Conservation (phyloP, 2,113 vertebrate species). For the Balaeniceps rex region DNA sequence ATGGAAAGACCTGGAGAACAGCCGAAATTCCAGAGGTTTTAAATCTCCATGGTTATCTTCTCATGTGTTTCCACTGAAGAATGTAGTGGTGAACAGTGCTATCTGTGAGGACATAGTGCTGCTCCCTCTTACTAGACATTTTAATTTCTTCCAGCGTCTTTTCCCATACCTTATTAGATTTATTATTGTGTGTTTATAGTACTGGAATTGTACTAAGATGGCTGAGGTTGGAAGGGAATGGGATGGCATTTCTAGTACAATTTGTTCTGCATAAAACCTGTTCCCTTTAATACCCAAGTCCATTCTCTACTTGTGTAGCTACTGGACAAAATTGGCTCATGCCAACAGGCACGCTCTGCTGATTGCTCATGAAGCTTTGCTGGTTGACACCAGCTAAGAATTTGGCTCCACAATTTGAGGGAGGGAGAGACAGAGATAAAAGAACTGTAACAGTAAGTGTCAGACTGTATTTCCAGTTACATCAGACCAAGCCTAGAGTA, state of each 20-base stretch:
- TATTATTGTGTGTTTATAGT: neutral
- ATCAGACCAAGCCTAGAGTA: neutral
- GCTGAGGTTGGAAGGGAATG: neutral
- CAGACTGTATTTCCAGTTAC: neutral
- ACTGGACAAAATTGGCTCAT: neutral
- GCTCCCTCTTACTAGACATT: neutral
- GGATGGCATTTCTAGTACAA: neutral
- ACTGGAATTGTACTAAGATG: neutral
- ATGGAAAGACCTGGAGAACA: neutral
- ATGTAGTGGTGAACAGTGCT: neutral
- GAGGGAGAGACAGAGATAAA: neutral
- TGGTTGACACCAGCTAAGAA: neutral
- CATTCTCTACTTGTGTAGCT: neutral
- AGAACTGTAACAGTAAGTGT: neutral
- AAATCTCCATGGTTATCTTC: neutral
- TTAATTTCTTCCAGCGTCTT: neutral
- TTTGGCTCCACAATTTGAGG: neutral
- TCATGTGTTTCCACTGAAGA: neutral
- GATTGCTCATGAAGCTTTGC: neutral
- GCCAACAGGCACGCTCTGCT: neutral
- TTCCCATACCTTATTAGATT: neutral
- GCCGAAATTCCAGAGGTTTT: neutral
- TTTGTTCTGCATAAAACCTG: neutral
- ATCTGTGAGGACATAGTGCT: neutral
- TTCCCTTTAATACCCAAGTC: neutral